Base-by-base conservation (phyloP, 1,140 invertebrate species). In the Nebria ingens region DNA sequence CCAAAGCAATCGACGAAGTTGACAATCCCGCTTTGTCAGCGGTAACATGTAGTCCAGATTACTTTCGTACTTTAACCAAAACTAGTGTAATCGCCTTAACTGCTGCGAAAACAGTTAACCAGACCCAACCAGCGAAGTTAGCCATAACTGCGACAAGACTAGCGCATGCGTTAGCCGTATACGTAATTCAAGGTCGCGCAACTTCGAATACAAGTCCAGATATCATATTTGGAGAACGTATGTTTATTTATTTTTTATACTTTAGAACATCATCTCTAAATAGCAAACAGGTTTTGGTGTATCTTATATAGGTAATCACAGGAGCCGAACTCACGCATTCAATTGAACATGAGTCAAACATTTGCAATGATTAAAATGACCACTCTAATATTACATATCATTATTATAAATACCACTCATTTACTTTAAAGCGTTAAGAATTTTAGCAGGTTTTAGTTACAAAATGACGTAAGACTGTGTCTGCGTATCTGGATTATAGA, bases 131-230 rank as follows among this genome's bases (percentile, higher is more conserved):
- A 53, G 58, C 58, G 1, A 17, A 56, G 3, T 53, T 67, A 29
- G 56, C 66, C 17, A 60, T 57, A 6, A 56, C 25, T 20, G 51
- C 62, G 21, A 62, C 56, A 50, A 60, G 54, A 58, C 60, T 69
- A 13, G 60, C 67, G 19, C 80, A 87, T 69, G 65, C 71, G 20
- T 66, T 83, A 17, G 73, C 80, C 12, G 73, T 78, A 53, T 83
- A 81, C 66, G 70, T 88, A 34, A 69, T 85, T 53, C 78, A 83
- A 64, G 85, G 83, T 9, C 81, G 82, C 70, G 81, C 82, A 1
- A 82, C 83, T 15, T 83, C 82, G 12, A 86, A 86, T 67, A 84
- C 80, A 11, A 80, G 83, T 45, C 81, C 83, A 23, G 82, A 88
- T 69, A 85, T 89, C 62, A 77, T 80, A 42, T 77, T 81, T 67